Evolutionary conservation across 1,140 invertebrate genomes (phyloP), one percentile per base, ranked within the genome.

Genomic region (Condylostylus longicornis): DNA sequence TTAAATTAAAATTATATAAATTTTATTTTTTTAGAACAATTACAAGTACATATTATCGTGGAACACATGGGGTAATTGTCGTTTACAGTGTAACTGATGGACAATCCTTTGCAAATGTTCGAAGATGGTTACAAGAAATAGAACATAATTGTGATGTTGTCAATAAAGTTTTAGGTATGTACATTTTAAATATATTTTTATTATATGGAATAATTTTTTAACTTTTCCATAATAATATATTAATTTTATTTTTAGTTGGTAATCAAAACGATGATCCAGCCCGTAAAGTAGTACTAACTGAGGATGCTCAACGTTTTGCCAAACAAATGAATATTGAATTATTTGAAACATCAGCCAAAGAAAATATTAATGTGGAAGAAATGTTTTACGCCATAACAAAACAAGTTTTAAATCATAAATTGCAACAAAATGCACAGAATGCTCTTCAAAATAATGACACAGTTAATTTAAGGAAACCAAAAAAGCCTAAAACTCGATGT

Each of bases 131-230:
- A 21, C 88, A 96, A 57, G 95, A 99, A 72, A 99, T 99, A 49
- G 93, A 98, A 56, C 87, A 96, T 58, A 98, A 99, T 69, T 99
- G 95, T 77, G 94, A 98, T 72, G 83, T 93, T 54, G 94, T 98
- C 37, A 96, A 96, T 70, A 90, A 88, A 77, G 90, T 98, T 67
- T 74, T 98, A 72, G 88, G 86, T 89, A 63, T 68, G 63, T 60
- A 8, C 17, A 18, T 17, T 31, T 10, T 30, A 34, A 22, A 31
- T 1, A 19, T 4, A n/a, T 30, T 10, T 15, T 23, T 3, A 36
- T 9, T 9, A 14, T n/a, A 2, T 13, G 27, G 37, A 31, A 23
- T 17, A 19, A 19, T 38, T 4, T 29, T 40, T 29, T 15, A 12
- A 20, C 6, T 18, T 35, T 3, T n/a, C 12, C 21, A 12, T 23